Evolutionary conservation across 2,113 vertebrate genomes (phyloP).

Genomic region (Nothobranchius furzeri): DNA sequence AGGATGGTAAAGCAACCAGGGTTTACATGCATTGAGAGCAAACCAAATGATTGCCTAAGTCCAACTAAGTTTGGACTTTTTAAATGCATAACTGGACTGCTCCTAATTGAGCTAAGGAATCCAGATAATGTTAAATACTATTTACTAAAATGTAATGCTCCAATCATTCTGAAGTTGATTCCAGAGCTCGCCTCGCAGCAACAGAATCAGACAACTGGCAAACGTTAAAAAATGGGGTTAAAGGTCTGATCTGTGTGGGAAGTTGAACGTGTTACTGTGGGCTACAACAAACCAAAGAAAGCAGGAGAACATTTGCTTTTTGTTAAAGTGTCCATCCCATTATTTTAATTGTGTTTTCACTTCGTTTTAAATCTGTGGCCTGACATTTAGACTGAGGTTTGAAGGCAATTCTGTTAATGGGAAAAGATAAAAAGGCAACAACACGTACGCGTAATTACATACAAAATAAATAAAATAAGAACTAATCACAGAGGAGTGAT

Average conservation of each 20-base stretch:
- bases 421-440: neutral
- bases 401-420: neutral
- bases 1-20: neutral
- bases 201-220: slow-evolving; percentile 5
- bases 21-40: no score
- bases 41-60: no score
- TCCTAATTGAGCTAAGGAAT: no score
- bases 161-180: slow-evolving; percentile 3
- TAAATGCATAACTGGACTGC: no score
- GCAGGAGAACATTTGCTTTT: neutral
- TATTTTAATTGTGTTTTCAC: neutral
- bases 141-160: neutral
- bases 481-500: no score
- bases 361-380: neutral
- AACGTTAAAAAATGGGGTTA: neutral
- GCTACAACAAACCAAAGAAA: neutral
- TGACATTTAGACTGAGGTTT: neutral
- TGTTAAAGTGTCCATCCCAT: neutral
- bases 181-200: slow-evolving; percentile 10
- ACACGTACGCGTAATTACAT: no score
- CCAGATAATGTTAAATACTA: no score
- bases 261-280: neutral
- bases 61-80: no score
- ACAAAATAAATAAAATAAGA: no score
- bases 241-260: slow-evolving; percentile 1